Evolutionary conservation across 2,888 invertebrate genomes (phyloP), one percentile per base, ranked within the genome.

Genomic region (Limnephilus auricula): DNA sequence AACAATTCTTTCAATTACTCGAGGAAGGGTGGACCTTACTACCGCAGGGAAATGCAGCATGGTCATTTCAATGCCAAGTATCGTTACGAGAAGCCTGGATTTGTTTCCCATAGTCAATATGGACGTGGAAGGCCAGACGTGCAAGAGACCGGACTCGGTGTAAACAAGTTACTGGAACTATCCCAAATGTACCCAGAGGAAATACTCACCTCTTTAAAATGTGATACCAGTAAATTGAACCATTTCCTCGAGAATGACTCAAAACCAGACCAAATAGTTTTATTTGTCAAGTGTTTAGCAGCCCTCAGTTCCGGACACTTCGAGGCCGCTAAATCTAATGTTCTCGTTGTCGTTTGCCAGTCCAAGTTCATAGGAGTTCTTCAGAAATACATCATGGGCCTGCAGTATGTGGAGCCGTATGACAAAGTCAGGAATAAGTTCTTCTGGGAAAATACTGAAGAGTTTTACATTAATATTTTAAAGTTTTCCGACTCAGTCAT

Each of bases 351-450:
- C 30, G 89, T 84, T 18, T 91, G 88, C 40, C 45, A 84, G 34
- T 91, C 91, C 25, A 89, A 78, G 12, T 89, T 91, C 78, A 89
- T 78, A 15, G 79, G 83, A 30, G 32, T 88, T n/a, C 40, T 91
- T n/a, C 65, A 65, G 13, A 83, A 89, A 15, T 91, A 91, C 40
- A 89, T 91, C 37, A 80, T 83, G 32, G 50, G 84, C 31, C 31
- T 91, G 50, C 83, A 89, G n/a, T 89, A 88, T n/a, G 89, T 32
- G 5, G 83, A 40, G 78, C 10, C 15, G 15, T 45, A n/a, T 5
- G 82, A 82, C 9, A 89, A 89, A 83, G 30, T 10, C 4, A 25
- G 15, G 6, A 91, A 91, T 89, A n/a, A 65, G 50, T 32, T 37
- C 13, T 91, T 91, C 25, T 91, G 91, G 91, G 78, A 89, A 15